phyloP scores from a whole-genome alignment of 1,140 invertebrate genomes.

The Calliphora vicina region DNA sequence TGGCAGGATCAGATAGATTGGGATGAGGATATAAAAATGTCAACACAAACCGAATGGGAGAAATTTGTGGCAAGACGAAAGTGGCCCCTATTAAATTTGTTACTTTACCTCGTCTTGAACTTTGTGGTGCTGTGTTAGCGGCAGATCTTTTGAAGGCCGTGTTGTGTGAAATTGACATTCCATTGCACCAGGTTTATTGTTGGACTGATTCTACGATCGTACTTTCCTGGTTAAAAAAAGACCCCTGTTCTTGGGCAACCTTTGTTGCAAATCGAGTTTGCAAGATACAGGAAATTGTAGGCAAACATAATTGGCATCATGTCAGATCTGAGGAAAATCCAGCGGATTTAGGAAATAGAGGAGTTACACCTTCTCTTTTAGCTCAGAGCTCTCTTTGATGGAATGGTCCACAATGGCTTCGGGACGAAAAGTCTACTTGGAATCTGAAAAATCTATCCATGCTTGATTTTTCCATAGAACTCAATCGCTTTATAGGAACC shows the following conservation, averaged over 20 bases:
- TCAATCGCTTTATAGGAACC: conserved; percentile 35
- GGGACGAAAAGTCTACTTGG: background rate
- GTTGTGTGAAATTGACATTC: too few species aligned
- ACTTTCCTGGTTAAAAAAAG: too few species aligned
- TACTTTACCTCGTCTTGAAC: background rate
- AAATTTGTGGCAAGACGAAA: background rate
- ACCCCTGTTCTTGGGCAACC: too few species aligned
- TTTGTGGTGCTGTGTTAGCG: background rate
- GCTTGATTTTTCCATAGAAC: conserved; percentile 27
- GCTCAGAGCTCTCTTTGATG: conserved; percentile 48
- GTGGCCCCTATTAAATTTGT: background rate
- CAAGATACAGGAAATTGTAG: too few species aligned
- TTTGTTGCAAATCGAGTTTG: too few species aligned
- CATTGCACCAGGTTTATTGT: too few species aligned
- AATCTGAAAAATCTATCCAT: background rate
- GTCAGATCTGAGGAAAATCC: conserved; percentile 61
- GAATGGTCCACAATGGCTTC: too few species aligned
- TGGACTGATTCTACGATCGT: too few species aligned
- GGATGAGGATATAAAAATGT: too few species aligned
- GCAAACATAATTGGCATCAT: too few species aligned
- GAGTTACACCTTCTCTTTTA: conserved; percentile 46
- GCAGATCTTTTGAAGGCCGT: conserved; percentile 46
- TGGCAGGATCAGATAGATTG: too few species aligned
- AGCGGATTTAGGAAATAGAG: conserved; percentile 63
- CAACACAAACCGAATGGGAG: too few species aligned